Base-by-base conservation (phyloP, 2,113 vertebrate genomes). In the Fulica atra region DNA sequence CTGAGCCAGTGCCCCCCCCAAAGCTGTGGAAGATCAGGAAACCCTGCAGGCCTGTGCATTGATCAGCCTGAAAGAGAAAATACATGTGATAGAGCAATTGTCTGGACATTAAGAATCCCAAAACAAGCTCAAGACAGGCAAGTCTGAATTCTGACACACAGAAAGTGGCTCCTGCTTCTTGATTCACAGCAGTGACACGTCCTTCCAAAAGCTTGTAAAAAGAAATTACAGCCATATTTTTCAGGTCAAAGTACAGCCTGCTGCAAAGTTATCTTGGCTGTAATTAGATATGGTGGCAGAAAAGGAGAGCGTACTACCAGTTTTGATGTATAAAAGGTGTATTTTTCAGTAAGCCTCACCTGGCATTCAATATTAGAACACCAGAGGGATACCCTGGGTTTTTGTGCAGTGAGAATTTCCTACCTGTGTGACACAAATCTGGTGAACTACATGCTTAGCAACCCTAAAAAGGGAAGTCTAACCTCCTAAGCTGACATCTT, bases 1-100 rank as follows among this genome's bases (percentile, higher is more conserved):
- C 99, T 0, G 98, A 99, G 61, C 98, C 99, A 1, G 99, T 99
- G 63, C 98, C 98, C 9, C 98, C 98, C 54, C 98, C 98, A 73
- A 98, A 99, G 89, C 98, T 99, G 97, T 98, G 98, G 90, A 99
- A 99, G 92, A 99, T 98, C 38, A 99, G 98, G 97, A 99, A 99
- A 7, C 99, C 98, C 93, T 99, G 99, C 54, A 99, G 98, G 29
- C 98, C 98, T 6, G 98, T 98, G 97, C 98, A 99, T 26, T 99
- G 98, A 84, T 99, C 98, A 7, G 98, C 97, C 99, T 99, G 92
- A 56, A 88, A 97, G 80, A 95, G 33, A 96, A 85, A 65, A 88
- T 2, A 68, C 3, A 23, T 4, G 46, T 23, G 38, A 83, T 92
- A 53, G 9, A 81, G 48, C 40, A 26, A 14, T 3, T 5, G 28